Conservation (phyloP, 2,797 vertebrate genomes). For the Echeneis naucrates region DNA sequence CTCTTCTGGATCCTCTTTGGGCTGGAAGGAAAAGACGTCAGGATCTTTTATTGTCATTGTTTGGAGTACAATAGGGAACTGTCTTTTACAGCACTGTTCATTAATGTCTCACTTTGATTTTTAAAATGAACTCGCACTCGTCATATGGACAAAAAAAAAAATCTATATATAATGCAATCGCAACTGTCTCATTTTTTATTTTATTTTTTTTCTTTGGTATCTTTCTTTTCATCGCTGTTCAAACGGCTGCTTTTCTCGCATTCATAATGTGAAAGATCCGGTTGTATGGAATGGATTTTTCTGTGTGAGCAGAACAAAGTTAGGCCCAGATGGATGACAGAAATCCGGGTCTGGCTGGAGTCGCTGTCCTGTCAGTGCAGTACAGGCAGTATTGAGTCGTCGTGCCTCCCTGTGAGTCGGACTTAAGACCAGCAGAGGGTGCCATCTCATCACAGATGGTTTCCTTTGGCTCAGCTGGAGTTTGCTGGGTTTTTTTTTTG, state of each 20-base stretch:
- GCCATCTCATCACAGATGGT: slow-evolving; percentile 46
- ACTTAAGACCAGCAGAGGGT: slow-evolving; percentile 68
- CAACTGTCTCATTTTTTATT: slow-evolving; percentile 57
- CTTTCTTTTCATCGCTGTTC: slow-evolving; percentile 68
- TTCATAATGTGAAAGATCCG: slow-evolving; percentile 87
- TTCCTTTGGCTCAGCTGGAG: slow-evolving; percentile 33
- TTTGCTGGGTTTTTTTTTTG: too few species aligned
- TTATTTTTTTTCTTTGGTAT: too few species aligned
- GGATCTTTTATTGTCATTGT: slow-evolving; percentile 70
- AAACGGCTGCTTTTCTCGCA: slow-evolving; percentile 81
- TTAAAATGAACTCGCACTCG: slow-evolving; percentile 74
- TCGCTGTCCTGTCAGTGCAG: too few species aligned
- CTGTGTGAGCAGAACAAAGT: slow-evolving; percentile 44
- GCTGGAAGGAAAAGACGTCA: slow-evolving; percentile 64
- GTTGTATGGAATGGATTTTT: slow-evolving; percentile 58
- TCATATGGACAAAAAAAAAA: slow-evolving; percentile 72
- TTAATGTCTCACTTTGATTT: slow-evolving; percentile 79
- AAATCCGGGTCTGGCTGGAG: slow-evolving; percentile 53
- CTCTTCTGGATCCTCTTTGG: slow-evolving; percentile 71
- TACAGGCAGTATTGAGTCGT: slow-evolving; percentile 68
- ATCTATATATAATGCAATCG: slow-evolving; percentile 63
- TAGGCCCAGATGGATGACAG: slow-evolving; percentile 49
- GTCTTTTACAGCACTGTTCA: slow-evolving; percentile 83
- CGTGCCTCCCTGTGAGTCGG: slow-evolving; percentile 49
- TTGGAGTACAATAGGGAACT: slow-evolving; percentile 73